Percentiles rank a stretch among this genome's conserved stretches.
phyloP scores from a whole-genome alignment of 2,888 invertebrate species.

The Eurytoma californica region DNA sequence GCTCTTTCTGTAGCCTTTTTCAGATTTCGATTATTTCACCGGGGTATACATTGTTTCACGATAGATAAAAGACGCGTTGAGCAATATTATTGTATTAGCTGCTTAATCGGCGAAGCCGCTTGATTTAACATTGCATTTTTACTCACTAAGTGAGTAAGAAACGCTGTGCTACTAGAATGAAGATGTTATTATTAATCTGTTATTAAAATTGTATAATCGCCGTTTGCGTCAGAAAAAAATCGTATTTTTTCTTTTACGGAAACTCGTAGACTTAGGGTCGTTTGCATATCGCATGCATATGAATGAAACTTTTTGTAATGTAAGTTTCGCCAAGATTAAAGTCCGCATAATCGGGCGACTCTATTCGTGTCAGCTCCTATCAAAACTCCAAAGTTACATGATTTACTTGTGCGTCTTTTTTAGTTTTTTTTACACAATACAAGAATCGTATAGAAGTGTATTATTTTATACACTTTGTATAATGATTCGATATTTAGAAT shows the following conservation, averaged over 20 bases:
- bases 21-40: neutral
- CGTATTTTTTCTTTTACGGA: slow-evolving; percentile 5
- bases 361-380: no score
- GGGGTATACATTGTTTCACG: neutral
- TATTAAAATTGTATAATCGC: slow-evolving; percentile 29
- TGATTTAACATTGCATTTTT: slow-evolving; percentile 4
- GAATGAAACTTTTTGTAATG: slow-evolving; percentile 17
- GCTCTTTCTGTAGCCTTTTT: neutral
- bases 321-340: neutral
- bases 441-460: no score
- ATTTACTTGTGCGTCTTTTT: no score
- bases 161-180: slow-evolving; percentile 15
- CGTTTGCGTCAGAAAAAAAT: neutral
- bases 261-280: slow-evolving; percentile 11
- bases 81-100: no score
- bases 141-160: slow-evolving; percentile 8
- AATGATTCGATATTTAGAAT: no score
- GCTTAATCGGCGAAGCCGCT: neutral
- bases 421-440: no score
- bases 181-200: neutral
- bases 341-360: no score
- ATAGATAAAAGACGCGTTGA: neutral
- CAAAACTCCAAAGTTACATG: no score
- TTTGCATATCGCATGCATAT: slow-evolving; percentile 6
- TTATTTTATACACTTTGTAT: no score